Percentiles rank a stretch among this genome's conserved stretches.
Evolutionary conservation across 2,888 invertebrate genomes (phyloP).

Genomic region (Catocala nupta): DNA sequence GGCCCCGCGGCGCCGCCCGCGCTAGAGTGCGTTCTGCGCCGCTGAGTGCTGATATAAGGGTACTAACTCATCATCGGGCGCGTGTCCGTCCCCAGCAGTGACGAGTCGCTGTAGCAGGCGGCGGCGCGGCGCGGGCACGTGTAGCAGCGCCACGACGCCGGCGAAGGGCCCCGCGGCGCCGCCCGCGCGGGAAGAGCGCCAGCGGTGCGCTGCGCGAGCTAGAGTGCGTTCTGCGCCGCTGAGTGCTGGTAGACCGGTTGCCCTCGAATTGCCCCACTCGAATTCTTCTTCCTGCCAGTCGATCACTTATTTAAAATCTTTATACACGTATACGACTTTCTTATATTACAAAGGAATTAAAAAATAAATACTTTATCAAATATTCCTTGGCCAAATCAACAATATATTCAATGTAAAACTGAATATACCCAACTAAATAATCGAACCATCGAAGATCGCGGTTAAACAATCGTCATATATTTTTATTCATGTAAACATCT

Average conservation of each 20-base stretch:
- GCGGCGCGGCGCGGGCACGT: constrained; percentile 87
- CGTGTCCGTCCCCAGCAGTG: constrained; percentile 91
- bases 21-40: constrained; percentile 83
- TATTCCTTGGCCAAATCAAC: too few relatives aligned
- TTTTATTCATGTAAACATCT: too few relatives aligned
- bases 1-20: constrained; percentile 80
- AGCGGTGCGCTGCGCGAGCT: constrained; percentile 89
- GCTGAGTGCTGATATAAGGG: constrained; percentile 66
- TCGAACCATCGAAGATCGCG: too few relatives aligned
- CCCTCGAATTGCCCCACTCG: constrained; percentile 94
- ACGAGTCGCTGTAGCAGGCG: constrained; percentile 90
- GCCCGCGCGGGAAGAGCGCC: constrained; percentile 88
- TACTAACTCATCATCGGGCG: constrained; percentile 88
- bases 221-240: constrained; percentile 80
- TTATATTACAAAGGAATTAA: too few relatives aligned
- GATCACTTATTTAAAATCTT: too few relatives aligned
- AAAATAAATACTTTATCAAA: too few relatives aligned
- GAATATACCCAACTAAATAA: too few relatives aligned
- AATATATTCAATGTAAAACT: too few relatives aligned
- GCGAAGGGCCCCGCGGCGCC: constrained; percentile 84
- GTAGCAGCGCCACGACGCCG: constrained; percentile 85
- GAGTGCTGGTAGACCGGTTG: constrained; percentile 83
- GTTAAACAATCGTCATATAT: too few relatives aligned
- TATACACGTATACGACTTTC: too few relatives aligned
- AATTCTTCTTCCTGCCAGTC: constrained; percentile 91